Evolutionary conservation across 2,797 vertebrate species (phyloP).

Genomic region (Amniataba percoides): DNA sequence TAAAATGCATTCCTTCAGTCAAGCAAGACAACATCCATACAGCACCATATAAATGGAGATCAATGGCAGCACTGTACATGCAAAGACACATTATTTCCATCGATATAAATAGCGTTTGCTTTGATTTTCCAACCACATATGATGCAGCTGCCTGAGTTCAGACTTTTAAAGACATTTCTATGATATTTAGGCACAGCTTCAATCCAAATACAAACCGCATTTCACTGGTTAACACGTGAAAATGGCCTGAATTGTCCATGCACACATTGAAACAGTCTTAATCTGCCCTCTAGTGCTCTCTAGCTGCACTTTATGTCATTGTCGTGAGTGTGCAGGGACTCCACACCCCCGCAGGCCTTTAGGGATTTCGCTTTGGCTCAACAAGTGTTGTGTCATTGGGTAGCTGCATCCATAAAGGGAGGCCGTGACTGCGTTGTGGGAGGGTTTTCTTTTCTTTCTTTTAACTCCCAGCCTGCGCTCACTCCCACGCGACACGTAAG

Average conservation of each 20-base stretch:
- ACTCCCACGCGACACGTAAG: conserved; percentile 46
- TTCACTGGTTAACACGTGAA: no score
- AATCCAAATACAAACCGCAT: not conserved
- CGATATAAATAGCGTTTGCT: not conserved
- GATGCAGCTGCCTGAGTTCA: not conserved
- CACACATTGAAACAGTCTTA: not conserved
- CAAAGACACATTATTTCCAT: not conserved
- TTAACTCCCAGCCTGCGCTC: not conserved
- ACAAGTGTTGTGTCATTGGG: not conserved
- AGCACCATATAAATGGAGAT: not conserved
- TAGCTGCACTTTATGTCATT: no score
- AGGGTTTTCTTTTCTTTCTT: conserved; percentile 23
- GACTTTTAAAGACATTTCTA: not conserved
- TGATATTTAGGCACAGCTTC: not conserved
- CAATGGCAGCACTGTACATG: not conserved
- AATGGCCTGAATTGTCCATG: no score
- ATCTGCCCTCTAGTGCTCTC: not conserved
- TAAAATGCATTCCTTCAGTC: not conserved
- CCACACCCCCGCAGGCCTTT: not conserved
- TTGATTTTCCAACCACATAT: not conserved
- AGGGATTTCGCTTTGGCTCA: not conserved
- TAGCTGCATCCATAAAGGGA: conserved; percentile 3
- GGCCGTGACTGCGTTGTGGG: conserved; percentile 39
- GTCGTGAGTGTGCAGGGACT: no score
- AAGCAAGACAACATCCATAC: not conserved